phyloP scores from a whole-genome alignment of 2,797 vertebrate genomes.

The Scolopax bukidnonensis region DNA sequence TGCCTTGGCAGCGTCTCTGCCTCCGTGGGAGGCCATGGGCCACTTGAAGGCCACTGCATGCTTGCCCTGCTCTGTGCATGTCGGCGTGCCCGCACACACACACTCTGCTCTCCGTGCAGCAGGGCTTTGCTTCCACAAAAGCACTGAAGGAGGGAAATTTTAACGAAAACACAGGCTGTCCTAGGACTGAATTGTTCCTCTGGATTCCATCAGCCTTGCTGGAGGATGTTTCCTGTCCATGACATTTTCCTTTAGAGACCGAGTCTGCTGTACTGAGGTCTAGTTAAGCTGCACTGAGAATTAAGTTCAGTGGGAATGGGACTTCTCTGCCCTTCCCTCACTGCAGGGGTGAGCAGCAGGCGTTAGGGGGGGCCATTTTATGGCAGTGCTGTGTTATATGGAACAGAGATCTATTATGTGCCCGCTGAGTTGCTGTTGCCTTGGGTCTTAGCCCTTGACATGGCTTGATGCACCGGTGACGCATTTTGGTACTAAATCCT shows the following conservation, averaged over 20 bases:
- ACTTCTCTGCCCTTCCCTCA: neutral
- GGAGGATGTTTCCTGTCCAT: neutral
- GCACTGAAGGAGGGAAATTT: neutral
- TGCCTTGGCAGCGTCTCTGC: neutral
- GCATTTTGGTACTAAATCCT: neutral
- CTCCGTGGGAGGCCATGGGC: neutral
- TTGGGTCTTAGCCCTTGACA: neutral
- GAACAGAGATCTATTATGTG: neutral
- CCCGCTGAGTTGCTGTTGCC: neutral
- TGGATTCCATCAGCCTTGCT: neutral
- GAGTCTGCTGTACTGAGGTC: neutral
- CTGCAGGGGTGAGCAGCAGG: neutral
- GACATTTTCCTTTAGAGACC: neutral
- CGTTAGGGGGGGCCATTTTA: neutral
- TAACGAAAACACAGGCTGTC: neutral
- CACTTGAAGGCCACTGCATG: neutral
- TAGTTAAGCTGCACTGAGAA: neutral
- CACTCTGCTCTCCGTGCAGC: accelerated
- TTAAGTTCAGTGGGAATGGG: neutral
- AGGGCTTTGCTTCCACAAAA: neutral
- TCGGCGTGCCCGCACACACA: neutral
- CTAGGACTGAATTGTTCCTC: neutral
- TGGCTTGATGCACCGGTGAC: neutral
- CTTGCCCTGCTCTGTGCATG: neutral
- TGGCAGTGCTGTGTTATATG: neutral